A percentile compares a stretch with the other conserved stretches of the same genome.
Conservation (phyloP, 1,140 invertebrate species). For the Microplitis mediator region DNA sequence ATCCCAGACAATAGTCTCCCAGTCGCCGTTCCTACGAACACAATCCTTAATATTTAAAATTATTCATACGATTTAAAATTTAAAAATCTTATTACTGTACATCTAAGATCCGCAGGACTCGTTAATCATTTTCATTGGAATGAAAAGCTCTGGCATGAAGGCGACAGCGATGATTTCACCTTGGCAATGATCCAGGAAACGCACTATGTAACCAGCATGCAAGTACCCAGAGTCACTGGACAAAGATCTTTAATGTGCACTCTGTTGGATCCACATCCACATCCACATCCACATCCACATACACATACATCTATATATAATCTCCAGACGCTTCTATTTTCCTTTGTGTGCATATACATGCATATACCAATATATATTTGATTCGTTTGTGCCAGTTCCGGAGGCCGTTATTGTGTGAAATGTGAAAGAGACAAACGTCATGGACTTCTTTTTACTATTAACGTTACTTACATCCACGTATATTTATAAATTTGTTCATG, state of each 20-base stretch:
- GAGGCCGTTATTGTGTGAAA: neutral
- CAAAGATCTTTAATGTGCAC: slow-evolving; percentile 27
- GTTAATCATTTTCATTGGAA: slow-evolving; percentile 11
- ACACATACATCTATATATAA: no score
- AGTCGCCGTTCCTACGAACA: no score
- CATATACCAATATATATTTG: no score
- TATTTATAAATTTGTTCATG: neutral
- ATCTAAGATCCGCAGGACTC: neutral
- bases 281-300: slow-evolving; percentile 10
- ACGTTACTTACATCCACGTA: no score
- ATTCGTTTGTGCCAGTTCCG: slow-evolving; percentile 7
- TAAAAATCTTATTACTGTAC: neutral
- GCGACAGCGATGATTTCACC: slow-evolving; percentile 44
- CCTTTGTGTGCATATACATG: neutral
- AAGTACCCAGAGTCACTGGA: slow-evolving; percentile 5
- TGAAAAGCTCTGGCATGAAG: slow-evolving; percentile 4
- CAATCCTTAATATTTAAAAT: neutral
- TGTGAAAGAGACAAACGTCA: neutral
- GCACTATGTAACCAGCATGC: neutral
- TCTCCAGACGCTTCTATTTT: neutral
- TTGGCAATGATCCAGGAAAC: slow-evolving; percentile 51
- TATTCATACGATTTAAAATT: neutral
- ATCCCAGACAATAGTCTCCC: neutral
- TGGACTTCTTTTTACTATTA: neutral
- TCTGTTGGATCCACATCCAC: slow-evolving; percentile 17